Percentiles rank a stretch among this genome's conserved stretches.
Evolutionary conservation across 2,797 vertebrate genomes (phyloP).

Genomic region (Dipus sagitta): DNA sequence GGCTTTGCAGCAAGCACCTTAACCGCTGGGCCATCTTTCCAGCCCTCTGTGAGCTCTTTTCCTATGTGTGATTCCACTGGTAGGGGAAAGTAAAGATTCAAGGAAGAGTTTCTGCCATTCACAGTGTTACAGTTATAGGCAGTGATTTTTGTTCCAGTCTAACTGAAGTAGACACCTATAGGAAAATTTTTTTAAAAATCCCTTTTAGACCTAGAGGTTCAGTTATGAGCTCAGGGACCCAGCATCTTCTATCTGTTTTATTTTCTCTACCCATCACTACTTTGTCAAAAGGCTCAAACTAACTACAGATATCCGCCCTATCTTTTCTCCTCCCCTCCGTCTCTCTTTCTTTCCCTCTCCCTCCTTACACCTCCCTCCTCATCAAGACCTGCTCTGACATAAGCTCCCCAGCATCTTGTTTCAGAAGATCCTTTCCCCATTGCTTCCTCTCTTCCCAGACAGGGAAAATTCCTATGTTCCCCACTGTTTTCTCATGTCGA

Average conservation of each 20-base stretch:
- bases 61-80: not conserved
- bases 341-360: not conserved
- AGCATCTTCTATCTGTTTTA: not conserved
- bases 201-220: slow-evolving; percentile 10
- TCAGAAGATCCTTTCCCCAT: not conserved
- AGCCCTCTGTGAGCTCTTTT: too few species aligned
- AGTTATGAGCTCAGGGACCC: not conserved
- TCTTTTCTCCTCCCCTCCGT: not conserved
- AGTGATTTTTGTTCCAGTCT: not conserved
- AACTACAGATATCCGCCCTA: not conserved
- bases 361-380: not conserved
- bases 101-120: slow-evolving; percentile 6
- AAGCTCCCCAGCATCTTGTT: not conserved
- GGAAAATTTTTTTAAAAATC: slow-evolving; percentile 19
- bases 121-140: not conserved
- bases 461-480: slow-evolving; percentile 8
- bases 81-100: slow-evolving; percentile 27
- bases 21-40: too few species aligned
- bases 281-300: not conserved
- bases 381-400: slow-evolving; percentile 17
- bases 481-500: not conserved
- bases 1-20: too few species aligned
- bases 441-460: not conserved
- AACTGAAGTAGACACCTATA: not conserved
- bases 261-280: not conserved